Conservation (phyloP, 2,888 invertebrate genomes). For the Cordilura impudica region DNA sequence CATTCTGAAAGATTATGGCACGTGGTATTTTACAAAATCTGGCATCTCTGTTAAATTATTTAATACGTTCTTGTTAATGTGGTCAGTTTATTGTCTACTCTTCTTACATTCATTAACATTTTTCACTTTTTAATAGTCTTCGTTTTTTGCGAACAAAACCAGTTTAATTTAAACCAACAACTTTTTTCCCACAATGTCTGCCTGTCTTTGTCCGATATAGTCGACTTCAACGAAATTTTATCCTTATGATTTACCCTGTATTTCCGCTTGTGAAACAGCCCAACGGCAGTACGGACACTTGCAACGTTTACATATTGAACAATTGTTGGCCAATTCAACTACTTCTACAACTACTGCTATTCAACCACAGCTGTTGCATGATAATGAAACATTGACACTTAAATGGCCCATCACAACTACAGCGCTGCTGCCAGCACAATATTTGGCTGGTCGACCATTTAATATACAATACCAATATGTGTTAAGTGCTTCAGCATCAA, state of each 20-base stretch:
- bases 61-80: background rate
- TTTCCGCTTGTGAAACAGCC: constrained; percentile 73
- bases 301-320: constrained; percentile 67
- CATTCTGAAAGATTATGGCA: too few relatives aligned
- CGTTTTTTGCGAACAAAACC: background rate
- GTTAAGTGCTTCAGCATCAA: constrained; percentile 22
- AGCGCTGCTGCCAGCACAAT: constrained; percentile 67
- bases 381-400: constrained; percentile 66
- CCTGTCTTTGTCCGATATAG: constrained; percentile 57
- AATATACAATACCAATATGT: constrained; percentile 72
- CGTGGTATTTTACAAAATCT: too few relatives aligned
- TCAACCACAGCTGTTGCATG: constrained; percentile 67
- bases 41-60: background rate
- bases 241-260: constrained; percentile 74
- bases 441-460: constrained; percentile 71
- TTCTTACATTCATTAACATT: background rate
- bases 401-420: constrained; percentile 68
- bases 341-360: background rate
- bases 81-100: background rate
- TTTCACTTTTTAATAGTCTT: background rate
- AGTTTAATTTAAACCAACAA: background rate
- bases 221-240: constrained; percentile 70
- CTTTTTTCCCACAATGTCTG: constrained; percentile 8
- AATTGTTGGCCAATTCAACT: constrained; percentile 61
- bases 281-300: constrained; percentile 72